Percentiles rank a stretch among this genome's conserved stretches.
Evolutionary conservation across 2,797 vertebrate genomes (phyloP).

Genomic region (Aphelocoma californica): DNA sequence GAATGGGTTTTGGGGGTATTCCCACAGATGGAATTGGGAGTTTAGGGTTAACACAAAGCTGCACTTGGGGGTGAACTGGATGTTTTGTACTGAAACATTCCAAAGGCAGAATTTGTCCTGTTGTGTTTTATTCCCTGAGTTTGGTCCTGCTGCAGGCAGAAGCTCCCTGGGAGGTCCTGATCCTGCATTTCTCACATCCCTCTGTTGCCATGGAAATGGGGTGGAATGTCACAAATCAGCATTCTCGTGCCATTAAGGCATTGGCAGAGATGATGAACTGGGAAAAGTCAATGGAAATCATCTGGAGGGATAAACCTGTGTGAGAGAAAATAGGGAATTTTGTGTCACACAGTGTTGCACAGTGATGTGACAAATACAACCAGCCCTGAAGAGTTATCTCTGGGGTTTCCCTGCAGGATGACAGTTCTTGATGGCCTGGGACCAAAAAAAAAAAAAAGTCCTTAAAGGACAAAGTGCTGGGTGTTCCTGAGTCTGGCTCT

Average conservation of each 20-base stretch:
- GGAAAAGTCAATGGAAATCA: not conserved
- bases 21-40: not conserved
- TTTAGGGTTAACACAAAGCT: not conserved
- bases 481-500: not conserved
- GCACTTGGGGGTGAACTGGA: not conserved
- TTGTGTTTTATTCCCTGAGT: not conserved
- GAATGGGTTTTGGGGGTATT: accelerated
- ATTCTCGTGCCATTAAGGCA: not conserved
- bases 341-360: not conserved
- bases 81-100: not conserved
- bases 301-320: not conserved
- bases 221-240: not conserved
- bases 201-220: constrained; percentile 13
- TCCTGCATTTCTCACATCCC: constrained; percentile 26
- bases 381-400: not conserved
- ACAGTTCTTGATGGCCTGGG: not conserved
- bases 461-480: not conserved
- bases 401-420: not conserved
- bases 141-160: not conserved
- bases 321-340: not conserved
- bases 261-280: not conserved
- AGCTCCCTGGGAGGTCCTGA: not conserved
- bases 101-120: not conserved
- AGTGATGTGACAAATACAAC: not conserved
- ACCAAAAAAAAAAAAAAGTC: not conserved